Percentiles rank a stretch among this genome's conserved stretches.
Evolutionary conservation across 1,140 invertebrate species (phyloP).

Genomic region (Temnothorax curvispinosus): DNA sequence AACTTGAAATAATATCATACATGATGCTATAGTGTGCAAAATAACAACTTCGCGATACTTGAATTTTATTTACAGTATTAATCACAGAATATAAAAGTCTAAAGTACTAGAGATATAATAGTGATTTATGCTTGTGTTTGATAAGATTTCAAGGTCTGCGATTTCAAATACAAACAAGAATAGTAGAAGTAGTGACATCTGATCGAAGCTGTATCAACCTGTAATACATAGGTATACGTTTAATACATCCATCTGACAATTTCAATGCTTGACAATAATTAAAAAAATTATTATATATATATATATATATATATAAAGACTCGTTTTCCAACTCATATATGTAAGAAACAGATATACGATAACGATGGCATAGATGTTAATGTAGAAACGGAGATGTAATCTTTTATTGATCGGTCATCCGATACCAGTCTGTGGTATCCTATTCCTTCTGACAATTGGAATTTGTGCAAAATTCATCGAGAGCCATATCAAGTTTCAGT

Average conservation of each 20-base stretch:
- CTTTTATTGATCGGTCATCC: background rate
- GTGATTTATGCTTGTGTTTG: background rate
- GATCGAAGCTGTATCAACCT: background rate
- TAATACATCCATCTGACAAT: background rate
- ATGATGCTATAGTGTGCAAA: too few species aligned
- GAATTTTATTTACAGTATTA: background rate
- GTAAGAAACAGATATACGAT: background rate
- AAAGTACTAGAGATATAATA: conserved; percentile 14
- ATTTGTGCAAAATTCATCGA: background rate
- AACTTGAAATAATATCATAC: too few species aligned
- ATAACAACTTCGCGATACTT: too few species aligned
- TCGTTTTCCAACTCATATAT: background rate
- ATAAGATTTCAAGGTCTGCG: background rate
- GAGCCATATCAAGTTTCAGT: background rate
- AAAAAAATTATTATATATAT: background rate
- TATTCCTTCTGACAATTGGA: conserved; percentile 2
- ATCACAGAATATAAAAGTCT: background rate
- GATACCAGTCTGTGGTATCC: background rate
- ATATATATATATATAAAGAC: background rate
- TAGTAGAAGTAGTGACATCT: conserved; percentile 35
- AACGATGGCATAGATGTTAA: background rate
- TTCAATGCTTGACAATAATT: background rate
- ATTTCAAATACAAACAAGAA: background rate
- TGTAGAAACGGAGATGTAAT: background rate
- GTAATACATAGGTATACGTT: background rate